These are phyloP conservation scores for Oligia fasciuncula DNA, from an alignment of 2,888 invertebrate genomes.

Conservation along the genomic window DNA sequence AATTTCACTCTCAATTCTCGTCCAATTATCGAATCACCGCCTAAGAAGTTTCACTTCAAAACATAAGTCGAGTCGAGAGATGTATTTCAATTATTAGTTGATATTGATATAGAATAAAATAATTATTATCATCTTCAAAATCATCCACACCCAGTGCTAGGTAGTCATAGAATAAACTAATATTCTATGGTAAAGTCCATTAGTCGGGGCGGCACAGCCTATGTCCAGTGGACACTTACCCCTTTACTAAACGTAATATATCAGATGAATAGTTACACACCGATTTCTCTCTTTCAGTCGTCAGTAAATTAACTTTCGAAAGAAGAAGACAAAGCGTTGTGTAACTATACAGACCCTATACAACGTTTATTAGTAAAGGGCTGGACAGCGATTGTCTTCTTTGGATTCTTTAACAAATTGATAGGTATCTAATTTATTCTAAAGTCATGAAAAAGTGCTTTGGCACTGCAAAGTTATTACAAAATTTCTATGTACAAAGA, in stretches of 20 bases:
- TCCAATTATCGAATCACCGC: background rate
- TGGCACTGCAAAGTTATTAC: constrained; percentile 14
- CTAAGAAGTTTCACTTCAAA: no score
- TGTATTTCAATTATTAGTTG: background rate
- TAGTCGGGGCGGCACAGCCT: no score
- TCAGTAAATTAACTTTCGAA: no score
- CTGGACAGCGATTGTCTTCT: background rate
- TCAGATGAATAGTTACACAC: no score
- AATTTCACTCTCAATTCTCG: background rate
- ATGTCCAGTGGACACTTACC: background rate
- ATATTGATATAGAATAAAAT: background rate
- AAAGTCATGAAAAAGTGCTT: constrained; percentile 13
- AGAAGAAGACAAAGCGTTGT: no score
- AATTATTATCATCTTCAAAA: background rate
- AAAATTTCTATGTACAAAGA: constrained; percentile 21
- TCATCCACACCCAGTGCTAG: no score
- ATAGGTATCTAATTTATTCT: background rate
- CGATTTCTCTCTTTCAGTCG: no score
- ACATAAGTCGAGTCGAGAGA: background rate
- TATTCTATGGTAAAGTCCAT: no score
- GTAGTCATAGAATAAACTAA: background rate
- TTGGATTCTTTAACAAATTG: background rate
- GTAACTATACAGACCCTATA: no score
- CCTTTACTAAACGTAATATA: no score
- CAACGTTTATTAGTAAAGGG: no score